These are phyloP conservation scores for Percina caprodes DNA, from an alignment of 2,113 vertebrate genomes.

Conservation along the genomic window DNA sequence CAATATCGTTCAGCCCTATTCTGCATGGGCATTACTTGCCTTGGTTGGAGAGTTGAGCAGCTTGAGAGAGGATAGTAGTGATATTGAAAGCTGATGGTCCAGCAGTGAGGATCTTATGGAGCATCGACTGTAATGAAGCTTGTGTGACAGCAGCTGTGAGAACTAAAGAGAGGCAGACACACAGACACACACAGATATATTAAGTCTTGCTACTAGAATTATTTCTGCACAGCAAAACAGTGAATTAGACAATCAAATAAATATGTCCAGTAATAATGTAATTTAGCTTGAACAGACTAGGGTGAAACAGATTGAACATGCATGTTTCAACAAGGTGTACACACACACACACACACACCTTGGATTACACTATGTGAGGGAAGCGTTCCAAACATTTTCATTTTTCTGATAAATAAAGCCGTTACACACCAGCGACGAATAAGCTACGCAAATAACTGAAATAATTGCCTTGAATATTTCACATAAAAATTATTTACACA, in stretches of 20 bases:
- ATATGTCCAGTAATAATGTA: not conserved
- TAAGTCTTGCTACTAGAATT: not conserved
- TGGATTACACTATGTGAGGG: not conserved
- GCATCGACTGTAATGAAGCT: slow-evolving; percentile 98
- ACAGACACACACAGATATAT: slow-evolving; percentile 17
- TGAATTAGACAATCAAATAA: not conserved
- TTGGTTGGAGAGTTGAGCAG: slow-evolving; percentile 96
- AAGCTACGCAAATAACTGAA: too few species aligned
- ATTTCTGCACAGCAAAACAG: not conserved
- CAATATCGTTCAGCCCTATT: too few species aligned
- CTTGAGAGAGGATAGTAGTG: slow-evolving; percentile 97
- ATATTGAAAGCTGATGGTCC: slow-evolving; percentile 99
- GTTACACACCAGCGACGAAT: too few species aligned
- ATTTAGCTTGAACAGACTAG: not conserved
- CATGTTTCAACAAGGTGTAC: too few species aligned
- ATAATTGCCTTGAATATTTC: too few species aligned
- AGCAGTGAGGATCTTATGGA: slow-evolving; percentile 98
- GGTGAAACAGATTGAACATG: not conserved
- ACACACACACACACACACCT: too few species aligned
- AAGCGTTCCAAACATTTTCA: not conserved
- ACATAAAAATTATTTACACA: too few species aligned
- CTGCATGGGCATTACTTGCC: slow-evolving; percentile 76
- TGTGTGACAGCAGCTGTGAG: slow-evolving; percentile 99
- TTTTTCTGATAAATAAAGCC: too few species aligned
- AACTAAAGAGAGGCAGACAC: slow-evolving; percentile 80